These are phyloP conservation scores for Stylophora pistillata DNA, from an alignment of 64 coral and sea anemone species.

Conservation along the genomic window DNA sequence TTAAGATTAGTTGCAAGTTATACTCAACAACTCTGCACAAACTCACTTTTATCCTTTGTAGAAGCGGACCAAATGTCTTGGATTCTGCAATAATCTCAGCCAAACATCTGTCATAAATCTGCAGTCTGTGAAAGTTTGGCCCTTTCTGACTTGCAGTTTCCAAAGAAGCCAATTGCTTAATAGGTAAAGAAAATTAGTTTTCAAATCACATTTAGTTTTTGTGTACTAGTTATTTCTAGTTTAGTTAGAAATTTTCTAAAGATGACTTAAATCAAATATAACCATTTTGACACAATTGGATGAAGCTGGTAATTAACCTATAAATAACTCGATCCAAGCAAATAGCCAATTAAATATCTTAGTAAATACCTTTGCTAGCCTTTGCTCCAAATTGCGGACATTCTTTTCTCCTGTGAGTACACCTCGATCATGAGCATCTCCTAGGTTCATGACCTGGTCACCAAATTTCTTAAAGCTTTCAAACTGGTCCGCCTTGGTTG, in stretches of 20 bases:
- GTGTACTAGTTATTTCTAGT: no score
- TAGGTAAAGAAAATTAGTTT: background rate
- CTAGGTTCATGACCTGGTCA: conserved; percentile 73
- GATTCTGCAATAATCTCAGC: conserved; percentile 81
- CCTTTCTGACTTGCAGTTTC: conserved; percentile 60
- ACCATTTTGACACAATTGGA: no score
- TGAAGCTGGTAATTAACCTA: no score
- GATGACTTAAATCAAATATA: no score
- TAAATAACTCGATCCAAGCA: no score
- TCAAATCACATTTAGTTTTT: background rate
- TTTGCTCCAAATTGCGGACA: conserved; percentile 70
- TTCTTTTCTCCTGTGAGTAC: conserved; percentile 89
- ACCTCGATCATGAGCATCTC: conserved; percentile 83
- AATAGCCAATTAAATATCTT: background rate
- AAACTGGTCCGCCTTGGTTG: conserved; percentile 93
- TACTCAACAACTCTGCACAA: no score
- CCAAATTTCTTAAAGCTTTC: conserved; percentile 84
- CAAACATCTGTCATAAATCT: conserved; percentile 72
- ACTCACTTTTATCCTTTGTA: conserved; percentile 79
- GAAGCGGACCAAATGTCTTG: conserved; percentile 75
- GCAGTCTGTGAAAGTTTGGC: conserved; percentile 94
- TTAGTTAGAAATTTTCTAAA: no score
- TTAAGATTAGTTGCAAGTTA: no score
- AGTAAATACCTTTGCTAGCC: conserved; percentile 70
- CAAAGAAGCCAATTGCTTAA: conserved; percentile 72